Percentiles rank a stretch among this genome's conserved stretches.
These are phyloP conservation scores for Larimichthys crocea DNA, from an alignment of 2,113 vertebrate genomes.

Conservation along the genomic window DNA sequence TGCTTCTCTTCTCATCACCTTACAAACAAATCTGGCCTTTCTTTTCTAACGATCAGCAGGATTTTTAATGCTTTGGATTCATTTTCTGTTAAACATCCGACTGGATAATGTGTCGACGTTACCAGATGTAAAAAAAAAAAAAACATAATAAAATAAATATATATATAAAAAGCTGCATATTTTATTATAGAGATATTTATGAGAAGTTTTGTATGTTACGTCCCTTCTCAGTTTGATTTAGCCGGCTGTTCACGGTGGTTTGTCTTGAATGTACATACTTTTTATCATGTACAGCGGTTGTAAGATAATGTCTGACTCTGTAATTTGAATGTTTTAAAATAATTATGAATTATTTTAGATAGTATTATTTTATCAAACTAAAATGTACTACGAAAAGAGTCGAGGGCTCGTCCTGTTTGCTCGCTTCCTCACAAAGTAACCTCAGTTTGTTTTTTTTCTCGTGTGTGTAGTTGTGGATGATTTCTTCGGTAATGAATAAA, in stretches of 20 bases:
- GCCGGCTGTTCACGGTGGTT: slow-evolving; percentile 41
- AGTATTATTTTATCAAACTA: slow-evolving; percentile 66
- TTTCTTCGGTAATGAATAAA: slow-evolving; percentile 13
- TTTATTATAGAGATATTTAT: slow-evolving; percentile 80
- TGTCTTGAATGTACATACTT: slow-evolving; percentile 66
- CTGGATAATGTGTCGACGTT: slow-evolving; percentile 35
- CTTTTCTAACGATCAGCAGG: slow-evolving; percentile 23
- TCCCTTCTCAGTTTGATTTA: slow-evolving; percentile 33
- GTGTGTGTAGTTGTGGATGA: slow-evolving; percentile 20
- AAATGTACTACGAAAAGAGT: slow-evolving; percentile 21
- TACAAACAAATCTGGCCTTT: slow-evolving; percentile 33
- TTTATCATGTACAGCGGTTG: slow-evolving; percentile 70
- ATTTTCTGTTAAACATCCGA: slow-evolving; percentile 56
- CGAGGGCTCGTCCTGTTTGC: slow-evolving; percentile 21
- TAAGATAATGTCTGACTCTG: slow-evolving; percentile 59
- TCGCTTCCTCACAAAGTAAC: slow-evolving; percentile 25
- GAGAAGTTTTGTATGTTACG: slow-evolving; percentile 61
- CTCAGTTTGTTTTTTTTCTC: slow-evolving; percentile 3
- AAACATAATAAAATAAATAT: not conserved
- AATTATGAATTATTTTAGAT: slow-evolving; percentile 74
- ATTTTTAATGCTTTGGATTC: slow-evolving; percentile 67
- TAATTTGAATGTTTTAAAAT: slow-evolving; percentile 74
- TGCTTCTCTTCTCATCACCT: slow-evolving; percentile 51
- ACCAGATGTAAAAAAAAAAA: slow-evolving; percentile 6
- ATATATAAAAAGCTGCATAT: slow-evolving; percentile 70